These are phyloP conservation scores for Sesamia inferens DNA, from an alignment of 2,888 invertebrate genomes.

Conservation along the genomic window DNA sequence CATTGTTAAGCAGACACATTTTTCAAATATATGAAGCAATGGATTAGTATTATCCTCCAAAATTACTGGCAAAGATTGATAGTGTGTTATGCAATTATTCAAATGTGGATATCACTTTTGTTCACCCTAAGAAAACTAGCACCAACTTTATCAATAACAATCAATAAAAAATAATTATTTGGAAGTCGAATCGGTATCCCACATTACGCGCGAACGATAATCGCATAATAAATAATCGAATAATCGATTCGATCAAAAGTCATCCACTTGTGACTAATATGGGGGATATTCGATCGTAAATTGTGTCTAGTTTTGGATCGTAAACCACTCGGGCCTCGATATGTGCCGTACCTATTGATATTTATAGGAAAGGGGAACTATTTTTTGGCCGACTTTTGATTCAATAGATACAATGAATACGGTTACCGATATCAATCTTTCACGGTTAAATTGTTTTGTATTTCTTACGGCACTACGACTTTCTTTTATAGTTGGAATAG, in stretches of 20 bases:
- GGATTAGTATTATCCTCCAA: too few species aligned
- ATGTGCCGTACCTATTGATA: constrained; percentile 55
- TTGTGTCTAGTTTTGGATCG: constrained; percentile 65
- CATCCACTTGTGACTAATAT: constrained; percentile 66
- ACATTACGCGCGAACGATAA: constrained; percentile 64
- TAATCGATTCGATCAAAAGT: constrained; percentile 62
- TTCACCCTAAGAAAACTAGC: neutral
- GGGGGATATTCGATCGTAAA: constrained; percentile 61
- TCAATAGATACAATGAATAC: constrained; percentile 55
- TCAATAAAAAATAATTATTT: constrained; percentile 35
- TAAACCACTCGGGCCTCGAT: constrained; percentile 63
- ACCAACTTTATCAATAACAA: constrained; percentile 5
- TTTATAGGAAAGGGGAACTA: constrained; percentile 44
- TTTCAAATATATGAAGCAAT: too few species aligned
- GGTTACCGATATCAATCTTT: constrained; percentile 59
- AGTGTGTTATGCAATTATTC: too few species aligned
- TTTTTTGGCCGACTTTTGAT: constrained; percentile 30
- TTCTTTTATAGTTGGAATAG: neutral
- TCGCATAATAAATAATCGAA: constrained; percentile 63
- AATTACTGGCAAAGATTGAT: too few species aligned
- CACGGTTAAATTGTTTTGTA: constrained; percentile 50
- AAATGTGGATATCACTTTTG: neutral
- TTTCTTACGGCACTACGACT: constrained; percentile 38
- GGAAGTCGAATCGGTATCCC: constrained; percentile 61
- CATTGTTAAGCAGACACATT: too few species aligned